Conservation (phyloP, 2,797 vertebrate genomes). For the Channa striata region DNA sequence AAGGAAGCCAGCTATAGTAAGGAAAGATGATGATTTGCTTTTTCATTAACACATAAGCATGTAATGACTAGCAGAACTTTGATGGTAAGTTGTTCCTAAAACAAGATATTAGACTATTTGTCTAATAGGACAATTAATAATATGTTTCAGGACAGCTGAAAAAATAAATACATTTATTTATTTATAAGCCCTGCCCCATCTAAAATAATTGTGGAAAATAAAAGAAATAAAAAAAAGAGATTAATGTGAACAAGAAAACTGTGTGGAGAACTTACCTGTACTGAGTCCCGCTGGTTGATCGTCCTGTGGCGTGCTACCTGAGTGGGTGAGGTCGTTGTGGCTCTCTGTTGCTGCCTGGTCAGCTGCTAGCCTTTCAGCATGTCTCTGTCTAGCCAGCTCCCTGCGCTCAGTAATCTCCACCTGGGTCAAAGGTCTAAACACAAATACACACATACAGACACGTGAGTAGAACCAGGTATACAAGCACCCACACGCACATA, state of each 20-base stretch:
- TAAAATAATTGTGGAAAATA: not conserved
- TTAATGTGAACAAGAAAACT: not conserved
- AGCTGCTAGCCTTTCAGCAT: constrained; percentile 87
- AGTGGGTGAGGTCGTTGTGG: constrained; percentile 37
- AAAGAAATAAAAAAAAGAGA: not conserved
- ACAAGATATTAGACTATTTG: too few relatives aligned
- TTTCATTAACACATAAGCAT: too few relatives aligned
- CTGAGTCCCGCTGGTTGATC: constrained; percentile 37
- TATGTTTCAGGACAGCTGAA: too few relatives aligned
- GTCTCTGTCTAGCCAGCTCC: constrained; percentile 87
- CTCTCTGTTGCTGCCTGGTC: constrained; percentile 71
- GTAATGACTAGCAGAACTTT: too few relatives aligned
- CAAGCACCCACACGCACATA: too few relatives aligned
- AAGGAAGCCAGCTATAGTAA: too few relatives aligned
- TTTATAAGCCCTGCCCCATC: too few relatives aligned
- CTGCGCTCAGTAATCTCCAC: constrained; percentile 91
- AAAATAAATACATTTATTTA: too few relatives aligned
- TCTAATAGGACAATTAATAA: too few relatives aligned
- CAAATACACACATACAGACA: constrained; percentile 2
- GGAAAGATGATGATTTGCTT: too few relatives aligned
- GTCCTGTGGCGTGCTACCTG: constrained; percentile 47
- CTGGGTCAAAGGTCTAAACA: constrained; percentile 87
- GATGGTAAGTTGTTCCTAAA: too few relatives aligned
- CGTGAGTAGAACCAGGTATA: too few relatives aligned
- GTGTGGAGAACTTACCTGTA: constrained; percentile 45